Evolutionary conservation across 2,797 vertebrate genomes (phyloP).

Genomic region (Cetoscarus ocellatus): DNA sequence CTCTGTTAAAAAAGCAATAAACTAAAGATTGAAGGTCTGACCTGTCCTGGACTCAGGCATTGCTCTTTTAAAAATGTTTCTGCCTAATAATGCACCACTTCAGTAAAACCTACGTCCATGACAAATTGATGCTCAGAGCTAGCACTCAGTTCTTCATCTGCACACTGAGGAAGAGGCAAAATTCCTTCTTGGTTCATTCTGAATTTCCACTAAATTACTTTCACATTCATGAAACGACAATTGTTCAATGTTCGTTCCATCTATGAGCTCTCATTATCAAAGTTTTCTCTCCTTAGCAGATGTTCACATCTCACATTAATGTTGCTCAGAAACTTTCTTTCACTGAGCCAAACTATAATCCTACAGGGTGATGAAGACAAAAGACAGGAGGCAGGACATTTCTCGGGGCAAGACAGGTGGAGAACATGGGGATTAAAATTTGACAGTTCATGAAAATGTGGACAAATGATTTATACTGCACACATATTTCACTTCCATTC

Average conservation of each 20-base stretch:
- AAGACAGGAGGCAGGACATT: conserved; percentile 3
- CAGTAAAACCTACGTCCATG: too few relatives aligned
- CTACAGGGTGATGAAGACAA: neutral
- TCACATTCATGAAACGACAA: neutral
- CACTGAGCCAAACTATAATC: neutral
- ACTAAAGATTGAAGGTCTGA: too few relatives aligned
- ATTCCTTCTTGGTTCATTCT: neutral
- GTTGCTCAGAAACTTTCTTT: neutral
- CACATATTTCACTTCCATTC: conserved; percentile 21
- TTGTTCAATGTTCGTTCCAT: neutral
- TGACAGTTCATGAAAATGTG: conserved; percentile 17
- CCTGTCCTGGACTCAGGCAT: too few relatives aligned
- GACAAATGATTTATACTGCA: conserved; percentile 8
- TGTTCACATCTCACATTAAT: neutral
- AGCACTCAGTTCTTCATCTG: neutral
- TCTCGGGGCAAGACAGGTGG: neutral
- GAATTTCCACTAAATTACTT: neutral
- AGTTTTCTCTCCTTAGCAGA: neutral
- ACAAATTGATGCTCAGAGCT: neutral
- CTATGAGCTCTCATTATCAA: neutral
- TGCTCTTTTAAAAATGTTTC: too few relatives aligned
- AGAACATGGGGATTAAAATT: neutral
- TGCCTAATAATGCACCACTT: too few relatives aligned
- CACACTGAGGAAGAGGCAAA: neutral
- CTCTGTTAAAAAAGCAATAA: too few relatives aligned